A percentile compares a stretch with the other conserved stretches of the same genome.
Conservation (phyloP, 2,888 invertebrate species). For the Xylocampa areola region DNA sequence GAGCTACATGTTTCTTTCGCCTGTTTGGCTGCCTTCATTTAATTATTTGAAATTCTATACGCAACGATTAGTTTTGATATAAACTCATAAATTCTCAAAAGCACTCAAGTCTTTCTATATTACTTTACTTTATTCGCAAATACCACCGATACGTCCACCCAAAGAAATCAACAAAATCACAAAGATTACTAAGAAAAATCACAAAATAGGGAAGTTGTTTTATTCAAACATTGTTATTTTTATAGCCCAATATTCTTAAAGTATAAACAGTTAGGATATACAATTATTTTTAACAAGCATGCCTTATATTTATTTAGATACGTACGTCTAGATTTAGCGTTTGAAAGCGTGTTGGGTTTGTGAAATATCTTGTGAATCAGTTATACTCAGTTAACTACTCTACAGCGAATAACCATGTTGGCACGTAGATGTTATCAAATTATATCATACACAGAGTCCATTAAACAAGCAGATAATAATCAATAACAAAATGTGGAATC, state of each 20-base stretch:
- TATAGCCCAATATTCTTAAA: not conserved
- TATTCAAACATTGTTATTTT: not conserved
- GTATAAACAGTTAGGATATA: slow-evolving; percentile 3
- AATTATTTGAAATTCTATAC: too few species aligned
- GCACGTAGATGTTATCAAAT: slow-evolving; percentile 86
- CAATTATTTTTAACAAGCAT: slow-evolving; percentile 36
- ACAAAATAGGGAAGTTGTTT: not conserved
- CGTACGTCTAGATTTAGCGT: slow-evolving; percentile 61
- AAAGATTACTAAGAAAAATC: not conserved
- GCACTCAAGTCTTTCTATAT: too few species aligned
- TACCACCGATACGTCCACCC: slow-evolving; percentile 35
- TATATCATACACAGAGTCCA: slow-evolving; percentile 3
- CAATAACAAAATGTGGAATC: slow-evolving; percentile 10
- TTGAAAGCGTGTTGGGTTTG: slow-evolving; percentile 70
- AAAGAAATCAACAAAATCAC: slow-evolving; percentile 3
- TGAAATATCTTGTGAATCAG: slow-evolving; percentile 64
- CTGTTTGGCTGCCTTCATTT: too few species aligned
- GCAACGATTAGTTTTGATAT: too few species aligned
- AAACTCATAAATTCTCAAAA: too few species aligned
- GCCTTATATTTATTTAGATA: slow-evolving; percentile 48
- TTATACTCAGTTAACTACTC: slow-evolving; percentile 64
- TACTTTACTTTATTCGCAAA: not conserved
- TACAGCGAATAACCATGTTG: slow-evolving; percentile 60
- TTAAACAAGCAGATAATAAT: slow-evolving; percentile 11
- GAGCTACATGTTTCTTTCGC: too few species aligned